Conservation (phyloP, 35 echinoderm and acorn worm genomes). For the Heliocidaris erythrogramma region DNA sequence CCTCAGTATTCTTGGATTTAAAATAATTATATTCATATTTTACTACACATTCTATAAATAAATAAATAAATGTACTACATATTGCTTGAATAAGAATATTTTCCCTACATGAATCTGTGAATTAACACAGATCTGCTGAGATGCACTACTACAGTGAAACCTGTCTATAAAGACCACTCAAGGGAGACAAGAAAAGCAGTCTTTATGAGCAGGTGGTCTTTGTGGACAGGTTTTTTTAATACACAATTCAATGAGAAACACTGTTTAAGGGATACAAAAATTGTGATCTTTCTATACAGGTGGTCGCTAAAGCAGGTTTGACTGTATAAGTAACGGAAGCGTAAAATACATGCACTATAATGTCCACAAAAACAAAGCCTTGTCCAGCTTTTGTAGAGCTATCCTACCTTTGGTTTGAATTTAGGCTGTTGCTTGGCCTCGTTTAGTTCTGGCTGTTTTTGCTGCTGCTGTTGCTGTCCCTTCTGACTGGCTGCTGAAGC, state of each 20-base stretch:
- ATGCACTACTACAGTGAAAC: not conserved
- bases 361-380: not conserved
- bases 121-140: not conserved
- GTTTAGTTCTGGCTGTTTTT: not conserved
- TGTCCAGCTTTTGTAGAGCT: not conserved
- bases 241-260: too few relatives aligned
- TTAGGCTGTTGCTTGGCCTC: slow-evolving; percentile 22
- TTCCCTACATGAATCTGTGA: not conserved
- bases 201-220: too few relatives aligned
- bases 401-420: slow-evolving; percentile 29
- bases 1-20: not conserved
- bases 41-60: not conserved
- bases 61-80: not conserved
- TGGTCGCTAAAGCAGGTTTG: too few relatives aligned
- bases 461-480: not conserved
- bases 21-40: not conserved
- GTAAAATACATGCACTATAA: too few relatives aligned
- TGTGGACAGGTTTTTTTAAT: too few relatives aligned
- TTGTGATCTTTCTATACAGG: too few relatives aligned
- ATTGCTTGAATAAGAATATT: not conserved
- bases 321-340: too few relatives aligned
- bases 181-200: too few relatives aligned
- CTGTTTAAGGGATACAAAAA: too few relatives aligned
- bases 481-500: not conserved
- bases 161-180: too few relatives aligned